Conservation (phyloP, 2,888 invertebrate species). For the Capitulum mitella region DNA sequence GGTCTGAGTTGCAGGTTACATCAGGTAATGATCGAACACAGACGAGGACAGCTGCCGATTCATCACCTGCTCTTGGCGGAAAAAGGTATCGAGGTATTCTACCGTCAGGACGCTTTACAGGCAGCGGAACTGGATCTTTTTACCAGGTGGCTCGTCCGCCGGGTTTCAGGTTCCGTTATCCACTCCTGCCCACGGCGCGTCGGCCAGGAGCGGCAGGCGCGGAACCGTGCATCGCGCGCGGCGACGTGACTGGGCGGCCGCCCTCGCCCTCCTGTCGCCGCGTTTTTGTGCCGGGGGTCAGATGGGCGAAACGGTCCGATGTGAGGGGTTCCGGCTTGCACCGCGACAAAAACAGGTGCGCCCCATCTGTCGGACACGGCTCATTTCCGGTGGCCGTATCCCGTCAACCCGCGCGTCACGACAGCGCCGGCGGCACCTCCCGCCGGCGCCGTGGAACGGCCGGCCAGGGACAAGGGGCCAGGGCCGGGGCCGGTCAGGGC, state of each 20-base stretch:
- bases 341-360: neutral
- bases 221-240: neutral
- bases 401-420: neutral
- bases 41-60: no score
- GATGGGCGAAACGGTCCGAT: neutral
- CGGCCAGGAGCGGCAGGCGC: neutral
- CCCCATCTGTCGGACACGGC: neutral
- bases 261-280: no score
- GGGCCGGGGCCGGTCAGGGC: no score
- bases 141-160: no score
- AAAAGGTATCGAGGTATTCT: no score
- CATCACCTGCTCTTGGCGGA: no score
- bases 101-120: no score
- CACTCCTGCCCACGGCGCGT: neutral
- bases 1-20: no score
- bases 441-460: neutral
- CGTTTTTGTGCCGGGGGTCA: neutral
- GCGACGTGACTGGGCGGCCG: no score
- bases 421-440: neutral
- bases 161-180: no score
- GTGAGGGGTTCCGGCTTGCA: neutral
- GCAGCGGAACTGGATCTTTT: no score
- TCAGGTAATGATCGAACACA: no score
- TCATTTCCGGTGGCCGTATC: neutral
- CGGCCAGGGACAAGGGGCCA: neutral